Percentiles rank a stretch among this genome's conserved stretches.
Evolutionary conservation across 2,888 invertebrate species (phyloP).

Genomic region (Rotaria sp.): DNA sequence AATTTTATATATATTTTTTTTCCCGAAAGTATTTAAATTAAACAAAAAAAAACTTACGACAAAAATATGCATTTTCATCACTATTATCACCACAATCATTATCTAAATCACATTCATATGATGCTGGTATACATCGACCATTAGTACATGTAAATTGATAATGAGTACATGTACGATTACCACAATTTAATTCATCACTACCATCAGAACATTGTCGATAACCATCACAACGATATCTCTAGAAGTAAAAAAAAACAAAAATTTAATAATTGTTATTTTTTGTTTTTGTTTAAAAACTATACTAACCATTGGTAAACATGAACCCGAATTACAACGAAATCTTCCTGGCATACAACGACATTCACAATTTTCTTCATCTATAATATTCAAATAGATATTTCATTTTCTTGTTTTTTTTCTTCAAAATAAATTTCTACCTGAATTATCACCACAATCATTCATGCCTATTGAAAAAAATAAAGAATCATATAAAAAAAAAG

Average conservation of each 20-base stretch:
- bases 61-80: slow-evolving; percentile 77
- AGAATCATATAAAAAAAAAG: not conserved
- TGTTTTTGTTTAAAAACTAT: slow-evolving; percentile 65
- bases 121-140: slow-evolving; percentile 67
- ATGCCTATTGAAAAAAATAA: not conserved
- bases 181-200: slow-evolving; percentile 63
- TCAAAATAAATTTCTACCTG: not conserved
- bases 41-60: slow-evolving; percentile 31
- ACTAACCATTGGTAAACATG: slow-evolving; percentile 60
- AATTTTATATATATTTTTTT: not conserved
- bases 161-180: slow-evolving; percentile 25
- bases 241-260: slow-evolving; percentile 65
- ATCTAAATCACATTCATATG: slow-evolving; percentile 91
- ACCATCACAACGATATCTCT: slow-evolving; percentile 64
- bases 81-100: slow-evolving; percentile 90
- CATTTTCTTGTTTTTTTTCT: not conserved
- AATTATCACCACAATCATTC: slow-evolving; percentile 38
- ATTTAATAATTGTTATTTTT: too few species aligned
- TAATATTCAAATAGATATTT: not conserved
- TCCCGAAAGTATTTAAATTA: too few species aligned
- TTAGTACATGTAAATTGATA: slow-evolving; percentile 44
- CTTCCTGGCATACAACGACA: slow-evolving; percentile 31
- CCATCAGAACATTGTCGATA: slow-evolving; percentile 83
- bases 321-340: slow-evolving; percentile 63
- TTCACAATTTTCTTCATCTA: slow-evolving; percentile 22